These are phyloP conservation scores for Mesorhabditis spiculigera DNA, from an alignment of 2,888 invertebrate genomes.

Conservation along the genomic window DNA sequence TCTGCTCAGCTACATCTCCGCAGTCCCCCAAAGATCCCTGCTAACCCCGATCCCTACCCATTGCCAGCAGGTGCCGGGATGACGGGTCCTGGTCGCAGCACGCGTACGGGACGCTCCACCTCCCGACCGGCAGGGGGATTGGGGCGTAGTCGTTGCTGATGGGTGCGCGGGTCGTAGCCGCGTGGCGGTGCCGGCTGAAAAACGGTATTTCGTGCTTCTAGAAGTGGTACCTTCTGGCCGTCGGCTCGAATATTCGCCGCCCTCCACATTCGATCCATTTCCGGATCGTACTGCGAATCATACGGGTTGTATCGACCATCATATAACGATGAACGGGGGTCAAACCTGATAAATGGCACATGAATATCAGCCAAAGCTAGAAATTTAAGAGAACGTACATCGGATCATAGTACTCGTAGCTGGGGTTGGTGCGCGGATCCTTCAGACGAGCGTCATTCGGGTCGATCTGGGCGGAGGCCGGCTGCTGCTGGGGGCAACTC, in stretches of 20 bases:
- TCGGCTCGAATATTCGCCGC: no score
- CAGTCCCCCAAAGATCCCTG: no score
- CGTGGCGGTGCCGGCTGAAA: no score
- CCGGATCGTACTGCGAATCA: background rate
- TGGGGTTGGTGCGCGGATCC: background rate
- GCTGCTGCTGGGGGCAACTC: background rate
- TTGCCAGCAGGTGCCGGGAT: background rate
- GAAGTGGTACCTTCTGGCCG: no score
- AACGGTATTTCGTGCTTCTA: no score
- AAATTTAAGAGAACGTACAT: background rate
- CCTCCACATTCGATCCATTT: background rate
- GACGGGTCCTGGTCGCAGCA: background rate
- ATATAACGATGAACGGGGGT: constrained; percentile 2
- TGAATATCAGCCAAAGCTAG: background rate
- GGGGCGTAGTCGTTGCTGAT: no score
- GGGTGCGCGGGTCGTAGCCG: no score
- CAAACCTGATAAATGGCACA: background rate
- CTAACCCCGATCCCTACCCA: no score
- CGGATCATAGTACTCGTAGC: background rate
- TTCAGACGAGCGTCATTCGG: background rate
- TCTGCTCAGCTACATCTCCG: no score
- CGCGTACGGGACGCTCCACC: background rate
- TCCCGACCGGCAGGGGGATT: no score
- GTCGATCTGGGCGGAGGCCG: background rate
- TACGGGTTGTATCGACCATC: constrained; percentile 2